A percentile compares a stretch with the other conserved stretches of the same genome.
phyloP scores from a whole-genome alignment of 2,113 vertebrate genomes.

The Cariama cristata region DNA sequence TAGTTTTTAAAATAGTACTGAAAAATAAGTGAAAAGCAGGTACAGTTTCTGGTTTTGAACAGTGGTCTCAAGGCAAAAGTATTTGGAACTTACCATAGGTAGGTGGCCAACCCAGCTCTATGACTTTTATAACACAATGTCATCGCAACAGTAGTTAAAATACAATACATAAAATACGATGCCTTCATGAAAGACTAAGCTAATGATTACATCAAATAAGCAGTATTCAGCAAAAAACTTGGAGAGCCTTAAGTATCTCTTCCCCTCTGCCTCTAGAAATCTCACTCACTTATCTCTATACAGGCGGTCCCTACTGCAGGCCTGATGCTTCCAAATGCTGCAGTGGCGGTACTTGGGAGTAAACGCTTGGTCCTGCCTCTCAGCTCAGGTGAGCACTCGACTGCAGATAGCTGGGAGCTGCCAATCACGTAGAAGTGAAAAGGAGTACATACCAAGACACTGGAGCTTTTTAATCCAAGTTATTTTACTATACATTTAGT shows the following conservation, averaged over 20 bases:
- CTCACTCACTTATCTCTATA: not conserved
- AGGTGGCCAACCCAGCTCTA: not conserved
- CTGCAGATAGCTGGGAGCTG: not conserved
- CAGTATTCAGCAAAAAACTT: not conserved
- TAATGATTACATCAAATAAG: not conserved
- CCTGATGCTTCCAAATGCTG: not conserved
- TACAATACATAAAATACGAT: not conserved
- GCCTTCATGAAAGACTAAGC: not conserved
- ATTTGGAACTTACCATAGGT: not conserved
- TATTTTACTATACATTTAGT: not conserved
- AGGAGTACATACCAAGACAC: not conserved
- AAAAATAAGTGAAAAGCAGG: not conserved
- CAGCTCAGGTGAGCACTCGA: not conserved
- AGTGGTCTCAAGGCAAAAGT: not conserved
- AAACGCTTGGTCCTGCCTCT: not conserved
- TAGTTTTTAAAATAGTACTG: not conserved
- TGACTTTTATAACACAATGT: not conserved
- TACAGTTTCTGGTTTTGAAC: not conserved
- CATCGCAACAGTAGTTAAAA: not conserved
- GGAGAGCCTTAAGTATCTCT: not conserved
- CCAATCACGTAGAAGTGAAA: not conserved
- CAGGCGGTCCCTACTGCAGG: fast-evolving
- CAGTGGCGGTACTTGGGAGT: not conserved
- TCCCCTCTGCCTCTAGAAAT: not conserved
- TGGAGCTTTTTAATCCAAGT: not conserved